Percentiles rank a stretch among this genome's conserved stretches.
Conservation (phyloP, 2,888 invertebrate species). For the Cantharis rustica region DNA sequence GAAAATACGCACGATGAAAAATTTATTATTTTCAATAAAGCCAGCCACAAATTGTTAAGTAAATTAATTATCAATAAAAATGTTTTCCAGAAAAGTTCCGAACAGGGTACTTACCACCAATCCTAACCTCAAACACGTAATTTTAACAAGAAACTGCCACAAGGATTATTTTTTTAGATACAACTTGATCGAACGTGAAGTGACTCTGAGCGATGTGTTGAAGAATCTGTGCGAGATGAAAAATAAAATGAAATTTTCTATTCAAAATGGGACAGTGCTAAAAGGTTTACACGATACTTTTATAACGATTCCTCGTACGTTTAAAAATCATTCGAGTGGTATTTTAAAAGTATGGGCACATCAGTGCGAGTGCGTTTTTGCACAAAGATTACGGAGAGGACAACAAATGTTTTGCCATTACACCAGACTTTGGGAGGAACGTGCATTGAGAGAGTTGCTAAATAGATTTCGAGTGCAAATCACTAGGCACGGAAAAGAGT, state of each 20-base stretch:
- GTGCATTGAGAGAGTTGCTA: slow-evolving; percentile 61
- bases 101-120: slow-evolving; percentile 33
- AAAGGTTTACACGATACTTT: slow-evolving; percentile 21
- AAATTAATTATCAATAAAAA: slow-evolving; percentile 2
- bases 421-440: slow-evolving; percentile 66
- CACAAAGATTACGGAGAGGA: slow-evolving; percentile 65
- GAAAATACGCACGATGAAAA: background rate
- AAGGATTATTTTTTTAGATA: slow-evolving; percentile 33
- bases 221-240: slow-evolving; percentile 20
- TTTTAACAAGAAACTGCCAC: slow-evolving; percentile 30
- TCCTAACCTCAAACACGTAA: slow-evolving; percentile 48
- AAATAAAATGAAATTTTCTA: slow-evolving; percentile 16
- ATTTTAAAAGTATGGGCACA: slow-evolving; percentile 61
- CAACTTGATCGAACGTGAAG: slow-evolving; percentile 39
- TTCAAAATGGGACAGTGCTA: slow-evolving; percentile 9
- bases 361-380: slow-evolving; percentile 63
- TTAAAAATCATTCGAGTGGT: slow-evolving; percentile 58
- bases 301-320: slow-evolving; percentile 38
- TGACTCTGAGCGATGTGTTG: slow-evolving; percentile 34
- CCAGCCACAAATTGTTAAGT: background rate
- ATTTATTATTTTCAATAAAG: background rate
- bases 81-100: slow-evolving; percentile 32
- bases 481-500: slow-evolving; percentile 58
- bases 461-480: slow-evolving; percentile 55
- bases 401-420: slow-evolving; percentile 68